These are phyloP conservation scores for Listronotus oregonensis DNA, from an alignment of 1,140 invertebrate genomes.

Conservation along the genomic window DNA sequence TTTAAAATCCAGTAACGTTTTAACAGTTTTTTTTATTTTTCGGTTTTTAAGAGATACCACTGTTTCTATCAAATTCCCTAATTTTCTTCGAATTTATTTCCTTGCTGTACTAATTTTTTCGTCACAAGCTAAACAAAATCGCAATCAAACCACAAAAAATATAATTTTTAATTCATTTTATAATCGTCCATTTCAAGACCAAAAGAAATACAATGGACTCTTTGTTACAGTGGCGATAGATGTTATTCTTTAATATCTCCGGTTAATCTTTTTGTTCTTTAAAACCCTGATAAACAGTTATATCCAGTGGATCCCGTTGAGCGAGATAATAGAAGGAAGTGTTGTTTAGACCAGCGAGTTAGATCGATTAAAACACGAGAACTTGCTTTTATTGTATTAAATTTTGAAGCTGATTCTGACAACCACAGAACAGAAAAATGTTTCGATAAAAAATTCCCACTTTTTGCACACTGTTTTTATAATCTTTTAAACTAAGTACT, in stretches of 20 bases:
- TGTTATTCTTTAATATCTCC: conserved; percentile 16
- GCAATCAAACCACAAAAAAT: not conserved
- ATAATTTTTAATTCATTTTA: not conserved
- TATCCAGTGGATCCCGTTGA: conserved; percentile 11
- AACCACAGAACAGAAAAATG: too few relatives aligned
- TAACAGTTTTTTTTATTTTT: too few relatives aligned
- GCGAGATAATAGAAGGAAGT: conserved; percentile 18
- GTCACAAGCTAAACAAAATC: too few relatives aligned
- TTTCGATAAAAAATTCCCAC: too few relatives aligned
- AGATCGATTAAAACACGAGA: conserved; percentile 16
- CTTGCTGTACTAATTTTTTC: too few relatives aligned
- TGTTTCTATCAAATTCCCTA: too few relatives aligned
- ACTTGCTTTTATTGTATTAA: not conserved
- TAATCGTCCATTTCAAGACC: conserved; percentile 7
- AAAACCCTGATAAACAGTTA: conserved; percentile 21
- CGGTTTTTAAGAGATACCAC: too few relatives aligned
- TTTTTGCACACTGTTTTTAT: too few relatives aligned
- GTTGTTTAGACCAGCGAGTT: conserved; percentile 9
- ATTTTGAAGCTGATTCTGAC: too few relatives aligned
- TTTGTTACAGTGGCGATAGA: conserved; percentile 25
- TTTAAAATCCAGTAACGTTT: too few relatives aligned
- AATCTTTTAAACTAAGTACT: too few relatives aligned
- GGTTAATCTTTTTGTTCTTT: conserved; percentile 5
- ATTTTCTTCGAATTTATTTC: too few relatives aligned
- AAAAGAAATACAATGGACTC: conserved; percentile 11